A percentile compares a stretch with the other conserved stretches of the same genome.
Evolutionary conservation across 1,140 invertebrate genomes (phyloP).

Genomic region (Laupala kohalensis): DNA sequence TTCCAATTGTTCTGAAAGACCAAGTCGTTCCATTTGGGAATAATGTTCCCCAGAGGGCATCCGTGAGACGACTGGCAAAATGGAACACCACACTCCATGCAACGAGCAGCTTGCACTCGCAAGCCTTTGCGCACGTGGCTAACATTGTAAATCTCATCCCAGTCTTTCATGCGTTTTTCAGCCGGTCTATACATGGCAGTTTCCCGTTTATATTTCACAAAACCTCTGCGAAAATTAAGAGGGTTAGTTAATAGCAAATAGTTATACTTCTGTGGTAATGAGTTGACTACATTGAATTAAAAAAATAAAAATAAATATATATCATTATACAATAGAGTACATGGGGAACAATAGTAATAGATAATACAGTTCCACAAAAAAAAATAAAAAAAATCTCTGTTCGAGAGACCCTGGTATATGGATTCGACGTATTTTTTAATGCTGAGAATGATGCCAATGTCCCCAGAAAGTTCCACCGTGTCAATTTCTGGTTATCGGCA

Average conservation of each 20-base stretch:
- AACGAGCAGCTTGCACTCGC: constrained; percentile 83
- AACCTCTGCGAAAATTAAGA: constrained; percentile 70
- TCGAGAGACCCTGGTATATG: too few species aligned
- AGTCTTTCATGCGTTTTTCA: constrained; percentile 77
- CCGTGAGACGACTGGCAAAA: constrained; percentile 96
- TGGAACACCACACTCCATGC: constrained; percentile 99
- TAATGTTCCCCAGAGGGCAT: constrained; percentile 95
- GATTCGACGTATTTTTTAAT: too few species aligned
- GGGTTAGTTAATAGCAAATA: too few species aligned
- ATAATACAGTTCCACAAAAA: neutral
- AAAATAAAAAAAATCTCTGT: neutral
- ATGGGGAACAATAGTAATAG: neutral
- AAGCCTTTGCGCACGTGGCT: constrained; percentile 74
- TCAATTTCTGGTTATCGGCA: too few species aligned
- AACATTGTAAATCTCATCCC: constrained; percentile 94
- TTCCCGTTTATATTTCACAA: constrained; percentile 90
- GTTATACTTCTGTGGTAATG: too few species aligned
- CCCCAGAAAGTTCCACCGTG: too few species aligned
- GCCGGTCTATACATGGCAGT: constrained; percentile 69
- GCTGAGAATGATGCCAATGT: too few species aligned
- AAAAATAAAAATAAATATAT: too few species aligned
- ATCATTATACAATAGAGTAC: neutral
- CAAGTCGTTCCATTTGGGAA: constrained; percentile 98
- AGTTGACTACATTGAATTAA: too few species aligned
- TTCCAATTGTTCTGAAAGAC: constrained; percentile 91